Percentiles rank a stretch among this genome's conserved stretches.
These are phyloP conservation scores for Dexiosoma caninum DNA, from an alignment of 2,888 invertebrate genomes.

Conservation along the genomic window DNA sequence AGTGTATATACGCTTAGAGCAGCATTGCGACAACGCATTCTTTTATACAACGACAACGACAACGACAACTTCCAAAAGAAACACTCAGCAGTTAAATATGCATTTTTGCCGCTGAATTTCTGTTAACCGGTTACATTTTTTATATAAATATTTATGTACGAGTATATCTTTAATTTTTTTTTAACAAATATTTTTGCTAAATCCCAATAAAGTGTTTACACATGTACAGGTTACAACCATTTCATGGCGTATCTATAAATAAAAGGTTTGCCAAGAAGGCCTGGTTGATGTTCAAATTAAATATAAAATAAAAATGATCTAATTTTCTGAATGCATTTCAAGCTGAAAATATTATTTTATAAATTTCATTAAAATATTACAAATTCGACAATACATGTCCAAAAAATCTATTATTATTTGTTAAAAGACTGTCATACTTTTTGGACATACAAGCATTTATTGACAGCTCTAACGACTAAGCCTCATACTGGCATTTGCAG, in stretches of 20 bases:
- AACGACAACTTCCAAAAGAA: neutral
- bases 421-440: no score
- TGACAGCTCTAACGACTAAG: no score
- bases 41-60: neutral
- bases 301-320: no score
- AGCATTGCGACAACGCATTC: neutral
- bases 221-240: neutral
- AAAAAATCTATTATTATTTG: no score
- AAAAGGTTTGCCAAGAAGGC: neutral
- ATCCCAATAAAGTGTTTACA: constrained; percentile 26
- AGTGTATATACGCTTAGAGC: neutral
- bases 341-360: no score
- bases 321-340: no score
- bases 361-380: no score
- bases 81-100: constrained; percentile 7
- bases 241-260: constrained; percentile 4
- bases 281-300: neutral
- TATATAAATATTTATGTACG: constrained; percentile 17
- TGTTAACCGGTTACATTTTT: constrained; percentile 45
- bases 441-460: no score
- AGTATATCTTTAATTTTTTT: neutral
- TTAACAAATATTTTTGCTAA: constrained; percentile 2
- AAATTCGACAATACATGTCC: no score
- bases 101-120: constrained; percentile 15
- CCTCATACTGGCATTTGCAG: no score